Evolutionary conservation across 2,113 vertebrate genomes (phyloP).

Genomic region (Phalacrocorax pelagicus): DNA sequence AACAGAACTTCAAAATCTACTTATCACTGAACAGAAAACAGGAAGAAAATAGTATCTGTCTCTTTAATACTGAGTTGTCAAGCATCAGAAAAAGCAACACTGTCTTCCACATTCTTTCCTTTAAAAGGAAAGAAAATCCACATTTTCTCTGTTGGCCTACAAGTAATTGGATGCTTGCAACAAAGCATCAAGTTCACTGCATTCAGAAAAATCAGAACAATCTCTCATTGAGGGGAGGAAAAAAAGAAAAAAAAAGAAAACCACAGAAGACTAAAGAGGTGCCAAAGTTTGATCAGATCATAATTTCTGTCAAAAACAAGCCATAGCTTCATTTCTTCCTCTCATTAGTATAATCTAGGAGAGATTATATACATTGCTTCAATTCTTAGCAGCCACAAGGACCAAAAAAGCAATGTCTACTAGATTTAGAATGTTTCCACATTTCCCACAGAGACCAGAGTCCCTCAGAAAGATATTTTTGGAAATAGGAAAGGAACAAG

Average conservation of each 20-base stretch:
- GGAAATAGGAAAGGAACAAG: neutral
- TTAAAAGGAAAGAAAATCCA: conserved; percentile 4
- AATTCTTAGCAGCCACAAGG: neutral
- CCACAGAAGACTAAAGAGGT: neutral
- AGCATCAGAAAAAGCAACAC: neutral
- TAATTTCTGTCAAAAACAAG: neutral
- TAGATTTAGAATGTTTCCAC: neutral
- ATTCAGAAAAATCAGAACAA: neutral
- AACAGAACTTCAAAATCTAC: neutral
- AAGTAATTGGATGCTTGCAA: neutral
- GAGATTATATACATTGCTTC: neutral
- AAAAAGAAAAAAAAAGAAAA: too few relatives aligned
- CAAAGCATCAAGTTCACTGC: neutral
- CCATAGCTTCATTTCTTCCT: neutral
- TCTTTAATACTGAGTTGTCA: neutral
- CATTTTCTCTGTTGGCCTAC: neutral
- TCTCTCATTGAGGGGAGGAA: neutral
- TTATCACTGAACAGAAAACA: neutral
- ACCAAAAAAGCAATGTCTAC: neutral
- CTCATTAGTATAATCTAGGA: neutral
- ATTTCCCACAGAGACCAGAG: neutral
- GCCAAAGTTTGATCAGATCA: neutral
- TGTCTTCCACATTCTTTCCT: neutral
- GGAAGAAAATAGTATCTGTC: neutral
- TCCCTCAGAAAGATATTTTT: neutral